Percentiles rank a stretch among this genome's conserved stretches.
Conservation (phyloP, 1,140 invertebrate species). For the Druon quercuslanigerum region DNA sequence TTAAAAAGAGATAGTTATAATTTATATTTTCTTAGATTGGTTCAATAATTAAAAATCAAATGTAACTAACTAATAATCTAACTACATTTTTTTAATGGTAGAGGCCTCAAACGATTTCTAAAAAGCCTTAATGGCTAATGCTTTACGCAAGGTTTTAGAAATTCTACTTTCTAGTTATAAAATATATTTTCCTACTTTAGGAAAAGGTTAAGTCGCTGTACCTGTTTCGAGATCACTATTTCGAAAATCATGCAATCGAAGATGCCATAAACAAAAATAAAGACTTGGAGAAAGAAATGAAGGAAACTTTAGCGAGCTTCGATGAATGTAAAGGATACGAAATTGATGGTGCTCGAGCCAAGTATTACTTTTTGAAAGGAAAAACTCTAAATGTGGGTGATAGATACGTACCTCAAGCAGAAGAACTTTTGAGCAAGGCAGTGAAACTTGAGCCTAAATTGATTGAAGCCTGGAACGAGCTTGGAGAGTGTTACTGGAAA, state of each 20-base stretch:
- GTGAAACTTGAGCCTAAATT: slow-evolving; percentile 90
- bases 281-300: slow-evolving; percentile 82
- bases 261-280: slow-evolving; percentile 81
- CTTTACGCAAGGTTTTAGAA: too few relatives aligned
- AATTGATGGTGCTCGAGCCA: slow-evolving; percentile 78
- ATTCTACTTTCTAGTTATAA: too few relatives aligned
- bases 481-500: slow-evolving; percentile 94
- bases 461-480: slow-evolving; percentile 91
- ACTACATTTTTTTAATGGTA: too few relatives aligned
- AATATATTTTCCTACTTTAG: slow-evolving; percentile 69
- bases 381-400: slow-evolving; percentile 85
- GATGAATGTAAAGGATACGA: slow-evolving; percentile 82
- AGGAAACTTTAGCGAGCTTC: slow-evolving; percentile 80
- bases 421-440: slow-evolving; percentile 86
- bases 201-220: slow-evolving; percentile 82
- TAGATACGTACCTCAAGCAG: slow-evolving; percentile 82
- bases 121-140: too few relatives aligned
- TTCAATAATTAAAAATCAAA: too few relatives aligned
- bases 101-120: too few relatives aligned
- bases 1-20: too few relatives aligned
- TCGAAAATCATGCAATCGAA: slow-evolving; percentile 84
- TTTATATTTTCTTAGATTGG: too few relatives aligned
- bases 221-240: slow-evolving; percentile 85
- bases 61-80: too few relatives aligned
- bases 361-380: slow-evolving; percentile 86